Percentiles rank a stretch among this genome's conserved stretches.
These are phyloP conservation scores for Lysandra coridon DNA, from an alignment of 2,888 invertebrate genomes.

Conservation along the genomic window DNA sequence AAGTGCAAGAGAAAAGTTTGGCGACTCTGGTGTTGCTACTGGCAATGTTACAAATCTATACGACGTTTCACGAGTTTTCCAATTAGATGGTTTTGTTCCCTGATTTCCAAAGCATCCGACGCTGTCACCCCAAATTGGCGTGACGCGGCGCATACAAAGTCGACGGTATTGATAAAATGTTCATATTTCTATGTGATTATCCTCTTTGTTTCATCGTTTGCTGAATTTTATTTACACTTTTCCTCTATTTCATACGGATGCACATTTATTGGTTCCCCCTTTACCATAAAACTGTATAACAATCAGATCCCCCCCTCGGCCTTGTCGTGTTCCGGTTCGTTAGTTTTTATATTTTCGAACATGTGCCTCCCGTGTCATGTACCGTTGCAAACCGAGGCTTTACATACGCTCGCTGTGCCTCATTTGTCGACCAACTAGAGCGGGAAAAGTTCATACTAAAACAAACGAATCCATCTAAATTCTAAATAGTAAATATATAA, in stretches of 20 bases:
- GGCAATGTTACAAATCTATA: background rate
- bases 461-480: background rate
- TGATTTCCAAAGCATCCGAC: background rate
- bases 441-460: conserved; percentile 10
- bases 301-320: conserved; percentile 51
- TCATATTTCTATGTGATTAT: background rate
- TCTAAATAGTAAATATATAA: background rate
- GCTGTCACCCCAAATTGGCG: background rate
- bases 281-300: conserved; percentile 63
- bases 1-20: no score
- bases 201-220: background rate
- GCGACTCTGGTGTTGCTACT: no score
- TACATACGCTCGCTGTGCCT: conserved; percentile 66
- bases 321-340: conserved; percentile 66
- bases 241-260: conserved; percentile 11
- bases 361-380: conserved; percentile 55
- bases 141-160: background rate
- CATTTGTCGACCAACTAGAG: conserved; percentile 66
- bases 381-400: conserved; percentile 39
- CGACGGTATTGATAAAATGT: background rate
- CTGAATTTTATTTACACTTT: background rate
- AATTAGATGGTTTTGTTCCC: background rate
- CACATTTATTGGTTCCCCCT: conserved; percentile 53
- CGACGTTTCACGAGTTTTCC: background rate
- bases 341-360: conserved; percentile 73